Evolutionary conservation across 2,888 invertebrate genomes (phyloP).

Genomic region (Eristalinus sepulchralis): DNA sequence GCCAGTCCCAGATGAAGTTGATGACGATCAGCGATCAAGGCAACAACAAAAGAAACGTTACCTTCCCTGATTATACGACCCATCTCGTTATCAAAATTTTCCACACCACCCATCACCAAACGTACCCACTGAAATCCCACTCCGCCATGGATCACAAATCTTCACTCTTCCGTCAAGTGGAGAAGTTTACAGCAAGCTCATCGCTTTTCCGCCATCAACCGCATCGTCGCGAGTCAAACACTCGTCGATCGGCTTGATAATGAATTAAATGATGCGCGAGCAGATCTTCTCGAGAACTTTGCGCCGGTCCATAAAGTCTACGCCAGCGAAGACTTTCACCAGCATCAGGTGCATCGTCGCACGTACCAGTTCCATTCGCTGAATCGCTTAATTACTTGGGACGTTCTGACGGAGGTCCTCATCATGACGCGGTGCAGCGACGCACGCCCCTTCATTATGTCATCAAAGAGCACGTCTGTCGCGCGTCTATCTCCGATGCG

Average conservation of each 20-base stretch:
- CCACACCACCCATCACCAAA: too few relatives aligned
- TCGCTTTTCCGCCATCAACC: background rate
- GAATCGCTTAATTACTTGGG: background rate
- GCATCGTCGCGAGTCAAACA: background rate
- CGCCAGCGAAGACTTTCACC: background rate
- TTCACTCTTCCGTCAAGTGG: background rate
- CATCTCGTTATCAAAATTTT: too few relatives aligned
- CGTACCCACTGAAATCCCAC: background rate
- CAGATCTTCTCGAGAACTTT: background rate
- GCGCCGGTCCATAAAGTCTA: background rate
- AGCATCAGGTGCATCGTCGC: background rate
- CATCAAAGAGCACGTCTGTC: constrained; percentile 11
- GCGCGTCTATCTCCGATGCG: constrained; percentile 14
- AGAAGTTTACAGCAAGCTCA: background rate
- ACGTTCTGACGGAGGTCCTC: background rate
- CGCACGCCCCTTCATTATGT: constrained; percentile 21
- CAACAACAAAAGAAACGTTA: too few relatives aligned
- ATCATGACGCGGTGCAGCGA: background rate
- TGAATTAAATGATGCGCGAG: background rate
- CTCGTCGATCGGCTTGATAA: background rate
- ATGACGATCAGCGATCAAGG: too few relatives aligned
- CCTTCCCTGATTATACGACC: too few relatives aligned
- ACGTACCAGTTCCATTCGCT: background rate
- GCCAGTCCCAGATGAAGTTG: too few relatives aligned
- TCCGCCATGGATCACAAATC: background rate